Evolutionary conservation across 2,888 invertebrate genomes (phyloP).

Genomic region (Lacanobia wlatinum): DNA sequence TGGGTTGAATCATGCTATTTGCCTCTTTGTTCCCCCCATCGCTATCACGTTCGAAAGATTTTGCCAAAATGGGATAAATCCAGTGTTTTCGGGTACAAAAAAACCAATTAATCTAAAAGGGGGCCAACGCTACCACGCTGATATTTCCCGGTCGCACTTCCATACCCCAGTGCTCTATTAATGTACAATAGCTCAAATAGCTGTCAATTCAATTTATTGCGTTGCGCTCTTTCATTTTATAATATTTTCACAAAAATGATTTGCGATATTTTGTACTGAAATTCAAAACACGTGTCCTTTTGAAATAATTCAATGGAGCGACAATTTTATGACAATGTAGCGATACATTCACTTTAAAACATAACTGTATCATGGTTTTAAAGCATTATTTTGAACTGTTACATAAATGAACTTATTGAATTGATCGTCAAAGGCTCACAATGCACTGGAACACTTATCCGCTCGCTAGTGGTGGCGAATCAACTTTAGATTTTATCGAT

Average conservation of each 20-base stretch:
- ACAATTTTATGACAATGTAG: slow-evolving; percentile 29
- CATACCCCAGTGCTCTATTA: slow-evolving; percentile 49
- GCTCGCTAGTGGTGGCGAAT: slow-evolving; percentile 34
- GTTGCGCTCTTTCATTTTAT: slow-evolving; percentile 32
- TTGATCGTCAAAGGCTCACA: slow-evolving; percentile 42
- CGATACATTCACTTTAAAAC: slow-evolving; percentile 6
- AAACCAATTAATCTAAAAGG: slow-evolving; percentile 50
- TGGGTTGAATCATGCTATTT: slow-evolving; percentile 4
- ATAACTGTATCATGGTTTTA: slow-evolving; percentile 16
- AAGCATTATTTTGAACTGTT: slow-evolving; percentile 18
- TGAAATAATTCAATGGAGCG: slow-evolving; percentile 18
- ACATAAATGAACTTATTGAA: slow-evolving; percentile 40
- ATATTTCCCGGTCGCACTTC: slow-evolving; percentile 32
- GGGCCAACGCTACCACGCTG: slow-evolving; percentile 26
- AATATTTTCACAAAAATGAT: slow-evolving; percentile 37
- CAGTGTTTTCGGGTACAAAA: slow-evolving; percentile 36
- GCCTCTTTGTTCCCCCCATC: neutral
- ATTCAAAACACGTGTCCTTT: slow-evolving; percentile 44
- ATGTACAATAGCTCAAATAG: slow-evolving; percentile 44
- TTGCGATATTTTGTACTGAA: slow-evolving; percentile 31
- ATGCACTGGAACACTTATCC: slow-evolving; percentile 39
- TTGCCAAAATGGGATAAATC: slow-evolving; percentile 31
- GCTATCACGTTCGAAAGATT: slow-evolving; percentile 31
- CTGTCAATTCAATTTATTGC: slow-evolving; percentile 43
- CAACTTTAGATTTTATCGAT: slow-evolving; percentile 46